These are phyloP conservation scores for Xenopus laevis DNA, from an alignment of 2,113 vertebrate genomes.

Conservation along the genomic window DNA sequence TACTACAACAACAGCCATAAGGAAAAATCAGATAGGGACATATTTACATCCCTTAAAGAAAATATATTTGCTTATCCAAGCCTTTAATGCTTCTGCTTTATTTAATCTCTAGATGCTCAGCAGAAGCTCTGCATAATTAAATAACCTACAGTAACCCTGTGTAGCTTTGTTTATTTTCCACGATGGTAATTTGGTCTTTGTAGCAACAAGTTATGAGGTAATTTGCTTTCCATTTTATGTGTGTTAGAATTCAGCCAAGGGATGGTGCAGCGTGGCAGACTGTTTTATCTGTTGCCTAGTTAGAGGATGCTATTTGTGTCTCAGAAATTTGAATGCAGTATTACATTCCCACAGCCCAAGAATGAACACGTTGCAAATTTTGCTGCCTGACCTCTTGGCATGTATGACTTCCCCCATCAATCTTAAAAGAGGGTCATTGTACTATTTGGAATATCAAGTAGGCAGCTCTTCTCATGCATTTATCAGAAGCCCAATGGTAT, in stretches of 20 bases:
- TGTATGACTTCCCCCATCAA: conserved; percentile 38
- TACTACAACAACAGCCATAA: too few species aligned
- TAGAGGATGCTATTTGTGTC: conserved; percentile 47
- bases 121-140: background rate
- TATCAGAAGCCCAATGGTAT: conserved; percentile 40
- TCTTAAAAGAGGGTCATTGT: conserved; percentile 55
- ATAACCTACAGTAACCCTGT: conserved; percentile 73
- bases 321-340: conserved; percentile 37
- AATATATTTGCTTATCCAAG: too few species aligned
- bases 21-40: too few species aligned
- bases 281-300: conserved; percentile 28
- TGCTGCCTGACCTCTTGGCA: conserved; percentile 49
- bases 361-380: conserved; percentile 42
- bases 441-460: conserved; percentile 52
- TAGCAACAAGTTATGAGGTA: conserved; percentile 53
- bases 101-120: too few species aligned
- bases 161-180: conserved; percentile 57
- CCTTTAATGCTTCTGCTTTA: too few species aligned
- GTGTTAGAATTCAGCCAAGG: conserved; percentile 42
- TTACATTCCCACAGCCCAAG: conserved; percentile 54
- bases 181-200: conserved; percentile 57
- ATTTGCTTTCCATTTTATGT: conserved; percentile 59
- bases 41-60: too few species aligned
- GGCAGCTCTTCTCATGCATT: conserved; percentile 49
- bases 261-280: conserved; percentile 37